phyloP scores from a whole-genome alignment of 2,888 invertebrate genomes.

The Coecobrya sp. region DNA sequence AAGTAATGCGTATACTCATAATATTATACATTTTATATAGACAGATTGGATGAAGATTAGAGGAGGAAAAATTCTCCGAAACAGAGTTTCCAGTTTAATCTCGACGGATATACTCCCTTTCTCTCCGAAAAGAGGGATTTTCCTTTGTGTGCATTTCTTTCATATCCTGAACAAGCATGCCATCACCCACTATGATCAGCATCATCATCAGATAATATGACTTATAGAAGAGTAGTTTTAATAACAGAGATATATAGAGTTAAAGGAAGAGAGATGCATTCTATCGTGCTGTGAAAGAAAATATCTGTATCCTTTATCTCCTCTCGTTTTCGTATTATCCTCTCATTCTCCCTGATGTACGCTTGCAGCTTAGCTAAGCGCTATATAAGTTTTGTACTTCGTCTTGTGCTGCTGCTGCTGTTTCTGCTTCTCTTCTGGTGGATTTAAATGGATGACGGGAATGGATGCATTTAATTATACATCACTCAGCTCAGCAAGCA shows the following conservation, averaged over 20 bases:
- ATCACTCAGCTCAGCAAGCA: slow-evolving; percentile 81
- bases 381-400: background rate
- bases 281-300: background rate
- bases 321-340: slow-evolving; percentile 36
- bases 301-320: slow-evolving; percentile 64
- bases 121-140: slow-evolving; percentile 52
- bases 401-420: background rate
- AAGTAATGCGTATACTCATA: background rate
- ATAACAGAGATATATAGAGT: background rate
- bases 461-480: slow-evolving; percentile 85
- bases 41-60: slow-evolving; percentile 70
- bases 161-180: slow-evolving; percentile 37
- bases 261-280: background rate
- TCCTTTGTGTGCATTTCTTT: slow-evolving; percentile 39
- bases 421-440: slow-evolving; percentile 64
- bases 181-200: slow-evolving; percentile 23
- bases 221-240: slow-evolving; percentile 71
- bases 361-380: background rate
- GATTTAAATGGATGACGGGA: slow-evolving; percentile 82
- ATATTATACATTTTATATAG: slow-evolving; percentile 3
- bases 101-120: slow-evolving; percentile 68
- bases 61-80: slow-evolving; percentile 58
- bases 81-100: slow-evolving; percentile 72
- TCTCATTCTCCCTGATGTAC: slow-evolving; percentile 1
- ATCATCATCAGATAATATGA: slow-evolving; percentile 72